Evolutionary conservation across 2,797 vertebrate species (phyloP).

Genomic region (Lepidocolaptes lacrymiger): DNA sequence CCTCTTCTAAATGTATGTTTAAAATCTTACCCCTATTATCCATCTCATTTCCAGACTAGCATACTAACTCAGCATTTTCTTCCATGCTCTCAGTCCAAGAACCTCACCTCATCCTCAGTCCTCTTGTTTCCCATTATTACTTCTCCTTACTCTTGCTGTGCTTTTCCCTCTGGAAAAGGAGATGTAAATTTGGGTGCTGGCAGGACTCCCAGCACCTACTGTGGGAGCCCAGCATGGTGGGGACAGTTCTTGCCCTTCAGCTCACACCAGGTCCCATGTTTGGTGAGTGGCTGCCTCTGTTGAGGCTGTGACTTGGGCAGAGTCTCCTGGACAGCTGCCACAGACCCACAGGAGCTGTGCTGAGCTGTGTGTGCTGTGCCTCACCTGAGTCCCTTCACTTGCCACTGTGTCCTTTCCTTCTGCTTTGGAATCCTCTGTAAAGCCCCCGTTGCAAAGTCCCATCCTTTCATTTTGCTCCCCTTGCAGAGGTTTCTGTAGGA

Average conservation of each 20-base stretch:
- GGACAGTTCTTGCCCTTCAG: neutral
- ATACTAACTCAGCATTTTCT: neutral
- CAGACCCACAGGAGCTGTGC: neutral
- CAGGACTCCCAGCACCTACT: neutral
- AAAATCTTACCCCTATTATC: neutral
- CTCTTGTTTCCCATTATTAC: neutral
- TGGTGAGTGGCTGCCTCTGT: neutral
- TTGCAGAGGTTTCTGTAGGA: neutral
- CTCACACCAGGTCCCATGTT: neutral
- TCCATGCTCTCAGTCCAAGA: neutral
- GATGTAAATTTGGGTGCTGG: neutral
- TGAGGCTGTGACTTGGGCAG: neutral
- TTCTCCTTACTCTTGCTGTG: neutral
- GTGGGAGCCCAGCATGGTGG: neutral
- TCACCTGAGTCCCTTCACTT: neutral
- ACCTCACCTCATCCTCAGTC: neutral
- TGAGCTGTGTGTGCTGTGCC: accelerated
- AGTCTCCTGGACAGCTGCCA: neutral
- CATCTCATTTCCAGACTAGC: neutral
- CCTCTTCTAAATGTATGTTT: neutral
- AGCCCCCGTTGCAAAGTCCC: neutral
- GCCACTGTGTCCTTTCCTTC: accelerated
- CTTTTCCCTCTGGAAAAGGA: neutral
- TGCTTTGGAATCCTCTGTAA: neutral
- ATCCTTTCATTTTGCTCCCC: neutral